These are phyloP conservation scores for Saxicola maurus DNA, from an alignment of 2,797 vertebrate genomes.

Conservation along the genomic window DNA sequence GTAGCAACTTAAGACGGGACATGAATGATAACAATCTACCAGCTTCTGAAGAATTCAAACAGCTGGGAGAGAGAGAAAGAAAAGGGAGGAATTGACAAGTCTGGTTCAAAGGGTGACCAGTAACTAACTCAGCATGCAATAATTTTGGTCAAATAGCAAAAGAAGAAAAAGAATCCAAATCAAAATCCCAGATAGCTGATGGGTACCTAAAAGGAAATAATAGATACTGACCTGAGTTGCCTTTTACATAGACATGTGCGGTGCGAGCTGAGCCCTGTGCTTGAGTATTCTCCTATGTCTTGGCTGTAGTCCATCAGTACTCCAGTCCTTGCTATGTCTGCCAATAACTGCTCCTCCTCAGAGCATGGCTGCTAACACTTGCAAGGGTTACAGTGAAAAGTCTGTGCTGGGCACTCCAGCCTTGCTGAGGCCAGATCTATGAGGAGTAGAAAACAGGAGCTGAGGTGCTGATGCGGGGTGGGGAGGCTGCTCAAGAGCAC, in stretches of 20 bases:
- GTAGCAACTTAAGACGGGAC: slow-evolving; percentile 54
- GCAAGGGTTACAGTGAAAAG: not conserved
- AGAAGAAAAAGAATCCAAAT: not conserved
- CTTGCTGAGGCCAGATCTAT: fast-evolving
- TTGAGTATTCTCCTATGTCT: not conserved
- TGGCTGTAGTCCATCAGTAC: not conserved
- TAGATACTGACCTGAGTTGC: not conserved
- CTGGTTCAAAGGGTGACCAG: not conserved
- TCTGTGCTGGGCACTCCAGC: not conserved
- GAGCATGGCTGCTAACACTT: not conserved
- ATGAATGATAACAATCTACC: slow-evolving; percentile 62
- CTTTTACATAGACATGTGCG: not conserved
- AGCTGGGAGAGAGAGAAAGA: slow-evolving; percentile 18
- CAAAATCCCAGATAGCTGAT: not conserved
- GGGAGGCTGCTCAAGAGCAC: not conserved
- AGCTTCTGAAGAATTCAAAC: slow-evolving; percentile 44
- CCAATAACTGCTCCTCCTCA: not conserved
- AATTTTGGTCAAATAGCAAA: not conserved
- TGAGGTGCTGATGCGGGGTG: not conserved
- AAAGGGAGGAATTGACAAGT: slow-evolving; percentile 35
- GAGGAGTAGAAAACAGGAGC: not conserved
- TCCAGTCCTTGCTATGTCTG: not conserved
- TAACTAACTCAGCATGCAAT: not conserved
- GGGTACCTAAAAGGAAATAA: not conserved
- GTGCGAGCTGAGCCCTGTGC: not conserved